These are phyloP conservation scores for Bos taurus DNA, from an alignment of 2,113 vertebrate genomes.

Conservation along the genomic window ARS-UCD2.0 NC_037342.1:10362001-10362500, in stretches of 20 bases:
- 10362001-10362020: neutral
- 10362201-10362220: neutral
- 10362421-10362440: neutral
- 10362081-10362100: neutral
- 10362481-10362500: neutral
- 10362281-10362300: neutral
- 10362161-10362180: neutral
- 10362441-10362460: neutral
- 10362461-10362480: neutral
- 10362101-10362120: neutral
- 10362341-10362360: neutral
- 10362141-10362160: neutral
- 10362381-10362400: neutral
- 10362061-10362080: neutral
- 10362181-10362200: neutral
- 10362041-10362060: neutral
- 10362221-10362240: neutral
- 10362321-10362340: neutral
- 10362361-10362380: neutral
- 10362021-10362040: neutral
- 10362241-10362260: neutral
- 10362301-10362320: neutral
- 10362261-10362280: neutral
- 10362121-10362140: neutral
- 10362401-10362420: neutral